Conservation (phyloP, 2,797 vertebrate species). For the Pteronotus mesoamericanus region DNA sequence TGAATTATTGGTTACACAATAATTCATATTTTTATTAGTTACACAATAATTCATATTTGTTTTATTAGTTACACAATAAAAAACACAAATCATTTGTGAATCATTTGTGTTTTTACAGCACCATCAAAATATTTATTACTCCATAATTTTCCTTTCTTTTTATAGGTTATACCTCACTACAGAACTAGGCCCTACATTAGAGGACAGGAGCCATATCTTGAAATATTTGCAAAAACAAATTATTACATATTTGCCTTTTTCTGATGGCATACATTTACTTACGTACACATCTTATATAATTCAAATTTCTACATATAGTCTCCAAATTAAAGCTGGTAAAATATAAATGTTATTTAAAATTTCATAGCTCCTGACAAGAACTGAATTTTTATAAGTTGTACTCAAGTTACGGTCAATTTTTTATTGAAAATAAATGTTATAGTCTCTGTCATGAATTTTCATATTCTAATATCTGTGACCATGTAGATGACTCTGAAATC, state of each 20-base stretch:
- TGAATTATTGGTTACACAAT: background rate
- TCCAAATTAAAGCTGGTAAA: background rate
- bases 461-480: background rate
- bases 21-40: no score
- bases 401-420: background rate
- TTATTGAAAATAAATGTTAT: background rate
- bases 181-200: background rate
- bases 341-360: conserved; percentile 23
- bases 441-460: background rate
- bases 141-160: background rate
- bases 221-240: background rate
- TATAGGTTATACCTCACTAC: background rate
- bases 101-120: background rate
- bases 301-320: background rate
- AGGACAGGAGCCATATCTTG: background rate
- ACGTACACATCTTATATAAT: background rate
- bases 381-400: background rate
- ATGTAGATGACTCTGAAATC: background rate
- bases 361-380: background rate
- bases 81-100: no score
- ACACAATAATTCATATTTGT: no score
- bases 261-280: background rate
- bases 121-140: background rate
- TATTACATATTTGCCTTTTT: background rate
- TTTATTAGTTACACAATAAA: no score